These are phyloP conservation scores for Drosophila ezoana DNA, from an alignment of 2,888 invertebrate genomes.

Conservation along the genomic window DNA sequence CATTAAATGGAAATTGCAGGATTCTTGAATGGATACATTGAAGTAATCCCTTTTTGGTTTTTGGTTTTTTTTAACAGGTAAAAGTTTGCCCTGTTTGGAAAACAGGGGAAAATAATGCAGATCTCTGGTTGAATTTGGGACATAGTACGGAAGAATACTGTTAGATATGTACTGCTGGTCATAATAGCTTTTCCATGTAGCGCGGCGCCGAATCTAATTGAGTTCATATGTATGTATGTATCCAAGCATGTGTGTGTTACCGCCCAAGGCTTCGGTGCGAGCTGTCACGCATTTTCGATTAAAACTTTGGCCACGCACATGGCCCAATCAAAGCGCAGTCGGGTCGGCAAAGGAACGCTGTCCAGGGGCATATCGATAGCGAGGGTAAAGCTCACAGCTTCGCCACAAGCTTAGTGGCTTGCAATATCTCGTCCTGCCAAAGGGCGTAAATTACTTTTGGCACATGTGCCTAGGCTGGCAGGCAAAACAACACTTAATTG, in stretches of 20 bases:
- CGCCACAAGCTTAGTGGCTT: slow-evolving; percentile 27
- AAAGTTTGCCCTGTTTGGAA: neutral
- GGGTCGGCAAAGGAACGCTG: slow-evolving; percentile 35
- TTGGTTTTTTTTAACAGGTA: neutral
- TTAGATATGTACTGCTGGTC: neutral
- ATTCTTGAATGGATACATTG: neutral
- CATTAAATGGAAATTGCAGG: slow-evolving; percentile 29
- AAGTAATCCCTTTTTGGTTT: neutral
- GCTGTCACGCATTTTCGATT: slow-evolving; percentile 73
- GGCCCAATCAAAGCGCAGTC: slow-evolving; percentile 53
- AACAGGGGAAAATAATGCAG: slow-evolving; percentile 13
- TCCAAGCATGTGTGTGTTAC: neutral
- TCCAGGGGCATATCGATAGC: slow-evolving; percentile 24
- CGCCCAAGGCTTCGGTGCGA: slow-evolving; percentile 10
- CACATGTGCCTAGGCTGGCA: slow-evolving; percentile 39
- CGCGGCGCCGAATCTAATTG: slow-evolving; percentile 1
- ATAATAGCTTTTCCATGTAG: slow-evolving; percentile 33
- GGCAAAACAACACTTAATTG: slow-evolving; percentile 78
- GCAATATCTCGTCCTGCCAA: slow-evolving; percentile 53
- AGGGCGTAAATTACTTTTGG: slow-evolving; percentile 72
- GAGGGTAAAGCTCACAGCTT: slow-evolving; percentile 37
- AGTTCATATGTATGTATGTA: neutral
- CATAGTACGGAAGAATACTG: neutral
- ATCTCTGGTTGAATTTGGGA: neutral
- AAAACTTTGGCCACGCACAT: slow-evolving; percentile 59